These are phyloP conservation scores for Enteromius radiatus DNA, from an alignment of 2,797 vertebrate species.

Conservation along the genomic window DNA sequence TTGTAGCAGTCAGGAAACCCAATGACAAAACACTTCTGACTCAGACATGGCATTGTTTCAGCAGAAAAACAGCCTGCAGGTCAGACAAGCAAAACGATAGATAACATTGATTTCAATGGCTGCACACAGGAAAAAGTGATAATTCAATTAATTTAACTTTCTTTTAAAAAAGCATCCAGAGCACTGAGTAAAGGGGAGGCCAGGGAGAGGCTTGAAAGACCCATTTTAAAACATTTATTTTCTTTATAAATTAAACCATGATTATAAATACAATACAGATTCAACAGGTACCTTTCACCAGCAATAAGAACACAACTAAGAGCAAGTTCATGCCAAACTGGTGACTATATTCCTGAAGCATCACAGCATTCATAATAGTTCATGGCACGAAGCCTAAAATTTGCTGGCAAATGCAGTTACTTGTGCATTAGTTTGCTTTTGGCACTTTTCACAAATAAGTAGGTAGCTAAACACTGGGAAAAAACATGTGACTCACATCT, in stretches of 20 bases:
- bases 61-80: constrained; percentile 58
- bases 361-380: not conserved
- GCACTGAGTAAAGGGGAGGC: constrained; percentile 18
- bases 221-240: constrained; percentile 25
- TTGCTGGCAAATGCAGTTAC: not conserved
- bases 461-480: constrained; percentile 8
- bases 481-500: constrained; percentile 18
- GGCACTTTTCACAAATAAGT: constrained; percentile 17
- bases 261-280: constrained; percentile 5
- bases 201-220: not conserved
- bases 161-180: constrained; percentile 46
- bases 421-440: constrained; percentile 6
- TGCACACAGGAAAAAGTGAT: constrained; percentile 36
- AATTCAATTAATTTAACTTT: constrained; percentile 64
- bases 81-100: constrained; percentile 62
- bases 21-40: constrained; percentile 57
- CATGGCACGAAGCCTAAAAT: constrained; percentile 19
- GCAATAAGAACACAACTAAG: not conserved
- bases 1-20: constrained; percentile 62
- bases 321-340: not conserved
- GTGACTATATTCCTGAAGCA: not conserved
- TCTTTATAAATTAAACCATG: constrained; percentile 19
- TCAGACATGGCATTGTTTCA: constrained; percentile 51
- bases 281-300: not conserved
- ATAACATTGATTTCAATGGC: constrained; percentile 65